Evolutionary conservation across 2,888 invertebrate genomes (phyloP).

Genomic region (Zygogramma bicolorata): DNA sequence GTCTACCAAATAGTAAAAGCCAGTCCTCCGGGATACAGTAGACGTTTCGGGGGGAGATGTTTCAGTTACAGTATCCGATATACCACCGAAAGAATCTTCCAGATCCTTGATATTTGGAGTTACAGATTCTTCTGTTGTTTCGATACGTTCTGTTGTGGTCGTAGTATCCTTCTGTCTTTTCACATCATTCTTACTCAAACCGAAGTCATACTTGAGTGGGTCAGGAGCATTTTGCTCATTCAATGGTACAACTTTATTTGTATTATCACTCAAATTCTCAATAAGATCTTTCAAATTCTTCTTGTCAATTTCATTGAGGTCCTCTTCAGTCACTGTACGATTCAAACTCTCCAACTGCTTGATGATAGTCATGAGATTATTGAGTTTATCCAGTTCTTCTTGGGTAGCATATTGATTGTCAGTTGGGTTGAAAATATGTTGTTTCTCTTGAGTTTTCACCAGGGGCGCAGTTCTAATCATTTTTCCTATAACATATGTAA

Average conservation of each 20-base stretch:
- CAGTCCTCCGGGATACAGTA: constrained; percentile 78
- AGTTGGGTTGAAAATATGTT: constrained; percentile 60
- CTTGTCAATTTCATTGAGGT: constrained; percentile 64
- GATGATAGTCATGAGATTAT: constrained; percentile 68
- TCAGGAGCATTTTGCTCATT: constrained; percentile 63
- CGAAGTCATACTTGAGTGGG: constrained; percentile 62
- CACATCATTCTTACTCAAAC: constrained; percentile 67
- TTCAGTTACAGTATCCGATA: constrained; percentile 66
- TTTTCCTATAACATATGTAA: constrained; percentile 34
- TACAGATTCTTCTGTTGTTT: constrained; percentile 56
- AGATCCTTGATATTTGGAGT: constrained; percentile 74
- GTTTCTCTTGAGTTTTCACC: constrained; percentile 40
- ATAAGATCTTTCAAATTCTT: constrained; percentile 61
- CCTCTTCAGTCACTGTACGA: constrained; percentile 64
- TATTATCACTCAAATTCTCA: constrained; percentile 50
- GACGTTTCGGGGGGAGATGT: constrained; percentile 71
- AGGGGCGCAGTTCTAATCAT: constrained; percentile 25
- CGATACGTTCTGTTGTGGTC: constrained; percentile 36
- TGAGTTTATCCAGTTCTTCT: constrained; percentile 68
- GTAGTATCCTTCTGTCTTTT: constrained; percentile 67
- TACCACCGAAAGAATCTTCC: constrained; percentile 83
- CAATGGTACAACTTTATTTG: constrained; percentile 53
- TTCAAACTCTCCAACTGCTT: constrained; percentile 65
- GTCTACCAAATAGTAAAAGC: constrained; percentile 87
- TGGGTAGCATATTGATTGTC: constrained; percentile 62